Percentiles rank a stretch among this genome's conserved stretches.
Conservation (phyloP, 1,140 invertebrate species). For the Megathymus violae region DNA sequence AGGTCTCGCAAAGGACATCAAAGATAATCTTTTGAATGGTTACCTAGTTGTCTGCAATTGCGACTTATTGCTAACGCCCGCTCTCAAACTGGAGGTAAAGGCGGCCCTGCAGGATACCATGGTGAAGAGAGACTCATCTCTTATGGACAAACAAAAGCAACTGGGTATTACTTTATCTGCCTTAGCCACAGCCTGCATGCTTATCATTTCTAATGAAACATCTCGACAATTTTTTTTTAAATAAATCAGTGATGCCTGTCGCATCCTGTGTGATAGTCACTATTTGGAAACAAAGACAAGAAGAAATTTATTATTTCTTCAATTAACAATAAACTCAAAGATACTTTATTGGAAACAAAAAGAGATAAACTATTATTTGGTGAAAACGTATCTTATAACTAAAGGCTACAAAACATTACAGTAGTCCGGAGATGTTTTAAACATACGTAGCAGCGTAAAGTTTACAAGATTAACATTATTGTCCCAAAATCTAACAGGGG, state of each 20-base stretch:
- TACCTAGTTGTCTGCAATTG: slow-evolving; percentile 1
- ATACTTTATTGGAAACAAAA: slow-evolving; percentile 21
- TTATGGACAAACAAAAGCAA: slow-evolving; percentile 29
- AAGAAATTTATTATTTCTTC: slow-evolving; percentile 34
- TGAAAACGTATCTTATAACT: slow-evolving; percentile 32
- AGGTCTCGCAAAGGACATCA: background rate
- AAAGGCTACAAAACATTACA: slow-evolving; percentile 38
- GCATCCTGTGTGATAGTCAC: slow-evolving; percentile 41
- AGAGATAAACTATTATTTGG: slow-evolving; percentile 42
- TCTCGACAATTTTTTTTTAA: slow-evolving; percentile 17
- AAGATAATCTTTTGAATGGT: background rate
- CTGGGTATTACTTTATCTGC: slow-evolving; percentile 34
- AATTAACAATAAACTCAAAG: slow-evolving; percentile 34
- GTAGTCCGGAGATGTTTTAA: slow-evolving; percentile 31
- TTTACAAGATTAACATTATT: background rate
- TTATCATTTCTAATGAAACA: slow-evolving; percentile 20
- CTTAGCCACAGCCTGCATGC: slow-evolving; percentile 12
- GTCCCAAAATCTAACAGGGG: background rate
- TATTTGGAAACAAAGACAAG: slow-evolving; percentile 23
- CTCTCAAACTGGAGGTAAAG: slow-evolving; percentile 33
- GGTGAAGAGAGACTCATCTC: slow-evolving; percentile 30
- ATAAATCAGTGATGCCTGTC: slow-evolving; percentile 34
- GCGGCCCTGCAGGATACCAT: slow-evolving; percentile 32
- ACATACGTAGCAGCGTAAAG: background rate
- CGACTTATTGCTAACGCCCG: slow-evolving; percentile 28